These are phyloP conservation scores for Platichthys stellatus DNA, from an alignment of 2,113 vertebrate genomes.

Conservation along the genomic window DNA sequence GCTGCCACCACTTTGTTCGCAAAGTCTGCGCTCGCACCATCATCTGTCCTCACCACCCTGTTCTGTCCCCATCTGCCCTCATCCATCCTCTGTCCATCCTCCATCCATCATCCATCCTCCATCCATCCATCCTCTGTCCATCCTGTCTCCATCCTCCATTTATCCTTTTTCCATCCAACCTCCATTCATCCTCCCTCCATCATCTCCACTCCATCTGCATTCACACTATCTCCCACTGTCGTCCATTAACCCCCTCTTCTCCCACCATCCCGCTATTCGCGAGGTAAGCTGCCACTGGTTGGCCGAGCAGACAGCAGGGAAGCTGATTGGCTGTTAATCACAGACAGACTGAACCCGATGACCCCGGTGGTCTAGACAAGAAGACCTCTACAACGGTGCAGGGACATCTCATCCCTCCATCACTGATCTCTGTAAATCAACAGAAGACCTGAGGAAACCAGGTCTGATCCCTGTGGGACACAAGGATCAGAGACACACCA, in stretches of 20 bases:
- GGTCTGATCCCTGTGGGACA: slow-evolving; percentile 24
- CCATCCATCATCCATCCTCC: background rate
- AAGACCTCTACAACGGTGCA: background rate
- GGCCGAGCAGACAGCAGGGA: background rate
- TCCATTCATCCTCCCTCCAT: too few relatives aligned
- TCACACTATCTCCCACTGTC: too few relatives aligned
- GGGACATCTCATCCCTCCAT: background rate
- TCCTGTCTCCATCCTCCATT: background rate
- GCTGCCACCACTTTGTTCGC: slow-evolving; percentile 45
- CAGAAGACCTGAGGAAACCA: background rate
- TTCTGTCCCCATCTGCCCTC: too few relatives aligned
- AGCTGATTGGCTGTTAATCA: background rate
- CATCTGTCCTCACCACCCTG: too few relatives aligned
- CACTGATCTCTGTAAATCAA: background rate
- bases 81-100: background rate
- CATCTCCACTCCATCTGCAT: too few relatives aligned
- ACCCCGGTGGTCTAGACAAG: background rate
- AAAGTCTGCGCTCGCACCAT: background rate
- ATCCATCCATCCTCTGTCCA: background rate
- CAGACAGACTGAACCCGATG: slow-evolving; percentile 35
- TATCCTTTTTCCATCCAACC: background rate
- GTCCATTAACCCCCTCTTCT: too few relatives aligned
- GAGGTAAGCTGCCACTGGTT: background rate
- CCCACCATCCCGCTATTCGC: too few relatives aligned
- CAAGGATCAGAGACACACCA: background rate